phyloP scores from a whole-genome alignment of 2,888 invertebrate genomes.

The Lithosia quadra region DNA sequence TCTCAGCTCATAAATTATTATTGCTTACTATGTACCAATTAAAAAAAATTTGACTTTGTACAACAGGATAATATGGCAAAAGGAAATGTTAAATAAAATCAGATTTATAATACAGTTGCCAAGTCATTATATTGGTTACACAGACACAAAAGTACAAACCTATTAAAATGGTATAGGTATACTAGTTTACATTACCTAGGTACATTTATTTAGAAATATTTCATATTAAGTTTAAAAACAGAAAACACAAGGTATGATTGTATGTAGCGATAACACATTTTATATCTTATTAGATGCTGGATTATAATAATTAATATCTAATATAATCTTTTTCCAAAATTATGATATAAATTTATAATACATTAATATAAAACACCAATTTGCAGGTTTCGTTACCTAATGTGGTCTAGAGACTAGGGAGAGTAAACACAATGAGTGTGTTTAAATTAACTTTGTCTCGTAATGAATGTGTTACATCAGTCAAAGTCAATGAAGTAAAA shows the following conservation, averaged over 20 bases:
- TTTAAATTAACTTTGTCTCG: neutral
- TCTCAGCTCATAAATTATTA: no score
- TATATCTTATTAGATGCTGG: neutral
- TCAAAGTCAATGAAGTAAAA: no score
- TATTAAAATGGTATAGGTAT: constrained; percentile 3
- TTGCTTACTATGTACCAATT: no score
- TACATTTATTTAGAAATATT: no score
- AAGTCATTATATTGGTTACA: constrained; percentile 7
- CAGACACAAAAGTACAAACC: constrained; percentile 2
- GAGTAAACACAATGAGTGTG: neutral
- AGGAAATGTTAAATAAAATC: neutral
- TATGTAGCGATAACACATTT: neutral
- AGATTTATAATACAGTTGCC: neutral
- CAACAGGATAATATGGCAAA: neutral
- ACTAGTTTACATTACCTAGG: neutral
- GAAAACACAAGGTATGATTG: neutral
- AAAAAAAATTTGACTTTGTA: no score
- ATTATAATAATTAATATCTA: neutral
- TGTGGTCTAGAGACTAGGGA: no score
- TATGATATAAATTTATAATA: neutral
- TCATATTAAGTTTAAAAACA: neutral
- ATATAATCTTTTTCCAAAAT: neutral
- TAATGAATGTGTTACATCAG: neutral
- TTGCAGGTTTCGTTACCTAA: no score
- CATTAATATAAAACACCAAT: no score